Evolutionary conservation across 2,888 invertebrate genomes (phyloP).

Genomic region (Hemicrepidius hirtus): DNA sequence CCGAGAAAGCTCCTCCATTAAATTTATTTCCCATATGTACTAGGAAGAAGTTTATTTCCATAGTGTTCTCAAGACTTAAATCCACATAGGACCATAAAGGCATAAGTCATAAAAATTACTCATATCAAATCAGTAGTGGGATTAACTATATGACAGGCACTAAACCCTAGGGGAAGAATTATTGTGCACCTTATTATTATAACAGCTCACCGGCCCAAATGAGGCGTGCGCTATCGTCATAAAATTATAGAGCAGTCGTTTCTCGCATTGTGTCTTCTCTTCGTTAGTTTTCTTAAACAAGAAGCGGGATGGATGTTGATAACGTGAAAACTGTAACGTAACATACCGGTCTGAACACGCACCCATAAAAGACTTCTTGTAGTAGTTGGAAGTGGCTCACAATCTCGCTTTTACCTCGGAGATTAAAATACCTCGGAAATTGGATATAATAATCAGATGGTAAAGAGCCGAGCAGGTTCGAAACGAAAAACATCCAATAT

Average conservation of each 20-base stretch:
- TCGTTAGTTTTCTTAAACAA: not conserved
- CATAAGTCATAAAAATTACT: slow-evolving; percentile 47
- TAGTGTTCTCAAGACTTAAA: not conserved
- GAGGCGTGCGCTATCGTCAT: slow-evolving; percentile 41
- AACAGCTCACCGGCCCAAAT: slow-evolving; percentile 42
- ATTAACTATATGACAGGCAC: slow-evolving; percentile 46
- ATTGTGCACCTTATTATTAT: slow-evolving; percentile 45
- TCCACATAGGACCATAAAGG: slow-evolving; percentile 37
- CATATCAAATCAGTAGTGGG: slow-evolving; percentile 42
- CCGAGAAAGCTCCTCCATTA: slow-evolving; percentile 15
- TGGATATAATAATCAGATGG: slow-evolving; percentile 29
- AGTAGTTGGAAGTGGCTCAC: slow-evolving; percentile 24
- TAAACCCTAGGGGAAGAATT: slow-evolving; percentile 41
- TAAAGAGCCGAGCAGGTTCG: not conserved
- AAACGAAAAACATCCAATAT: slow-evolving; percentile 38
- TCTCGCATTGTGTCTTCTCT: slow-evolving; percentile 11
- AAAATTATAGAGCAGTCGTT: slow-evolving; percentile 30
- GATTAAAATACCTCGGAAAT: slow-evolving; percentile 28
- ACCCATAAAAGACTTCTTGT: slow-evolving; percentile 32
- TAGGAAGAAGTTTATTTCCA: not conserved
- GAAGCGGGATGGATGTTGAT: not conserved
- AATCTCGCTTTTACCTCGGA: slow-evolving; percentile 16
- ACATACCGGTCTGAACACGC: slow-evolving; percentile 30
- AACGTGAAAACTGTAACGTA: slow-evolving; percentile 16
- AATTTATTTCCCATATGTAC: slow-evolving; percentile 32